These are phyloP conservation scores for Dichetophora obliterata DNA, from an alignment of 2,888 invertebrate genomes.

Conservation along the genomic window DNA sequence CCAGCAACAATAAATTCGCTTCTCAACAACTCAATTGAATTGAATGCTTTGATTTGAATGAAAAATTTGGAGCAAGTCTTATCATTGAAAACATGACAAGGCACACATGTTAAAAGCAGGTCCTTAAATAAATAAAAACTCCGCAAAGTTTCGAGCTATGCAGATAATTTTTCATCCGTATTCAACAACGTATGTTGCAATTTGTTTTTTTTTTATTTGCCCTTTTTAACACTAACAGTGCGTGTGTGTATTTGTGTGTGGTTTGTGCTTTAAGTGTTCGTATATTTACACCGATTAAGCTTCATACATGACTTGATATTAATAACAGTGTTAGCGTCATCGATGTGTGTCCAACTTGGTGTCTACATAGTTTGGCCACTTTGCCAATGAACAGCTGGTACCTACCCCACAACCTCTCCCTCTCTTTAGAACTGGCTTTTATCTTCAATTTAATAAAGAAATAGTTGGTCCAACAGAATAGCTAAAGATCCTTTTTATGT, in stretches of 20 bases:
- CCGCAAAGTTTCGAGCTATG: neutral
- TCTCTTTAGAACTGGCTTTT: neutral
- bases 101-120: neutral
- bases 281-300: neutral
- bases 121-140: neutral
- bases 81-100: too few relatives aligned
- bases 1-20: too few relatives aligned
- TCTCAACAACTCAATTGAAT: too few relatives aligned
- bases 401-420: neutral
- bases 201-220: too few relatives aligned
- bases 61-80: too few relatives aligned
- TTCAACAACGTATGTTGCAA: too few relatives aligned
- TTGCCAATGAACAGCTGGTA: neutral
- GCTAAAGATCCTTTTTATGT: neutral
- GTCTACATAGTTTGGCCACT: neutral
- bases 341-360: neutral
- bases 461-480: neutral
- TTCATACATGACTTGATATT: neutral
- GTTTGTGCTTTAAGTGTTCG: neutral
- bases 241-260: neutral
- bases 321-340: neutral
- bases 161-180: neutral
- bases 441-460: constrained; percentile 22
- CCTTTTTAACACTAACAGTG: neutral
- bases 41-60: too few relatives aligned